phyloP scores from a whole-genome alignment of 2,113 vertebrate genomes.

The Corydoras sp. region DNA sequence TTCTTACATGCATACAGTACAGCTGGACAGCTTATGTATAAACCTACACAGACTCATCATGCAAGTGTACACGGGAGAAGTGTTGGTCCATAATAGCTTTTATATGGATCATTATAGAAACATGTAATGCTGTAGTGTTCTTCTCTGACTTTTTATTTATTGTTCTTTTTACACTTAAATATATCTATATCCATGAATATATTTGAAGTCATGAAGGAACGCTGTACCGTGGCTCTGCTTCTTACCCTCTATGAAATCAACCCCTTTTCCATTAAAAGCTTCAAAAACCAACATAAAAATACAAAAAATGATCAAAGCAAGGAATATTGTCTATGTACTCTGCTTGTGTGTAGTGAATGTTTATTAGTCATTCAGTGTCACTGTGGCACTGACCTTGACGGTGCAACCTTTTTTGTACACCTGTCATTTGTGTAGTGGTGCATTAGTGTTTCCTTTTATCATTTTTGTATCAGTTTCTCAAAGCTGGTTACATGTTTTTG shows the following conservation, averaged over 20 bases:
- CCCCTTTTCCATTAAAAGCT: conserved; percentile 45
- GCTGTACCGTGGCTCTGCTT: conserved; percentile 57
- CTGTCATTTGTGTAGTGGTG: conserved; percentile 71
- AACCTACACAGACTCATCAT: conserved; percentile 32
- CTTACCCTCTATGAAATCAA: conserved; percentile 51
- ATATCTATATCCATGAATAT: neutral
- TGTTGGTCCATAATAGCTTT: conserved; percentile 53
- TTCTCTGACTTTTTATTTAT: conserved; percentile 56
- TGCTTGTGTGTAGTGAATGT: conserved; percentile 75
- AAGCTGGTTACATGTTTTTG: conserved; percentile 75
- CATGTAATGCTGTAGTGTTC: conserved; percentile 71
- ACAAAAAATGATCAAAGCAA: conserved; percentile 41
- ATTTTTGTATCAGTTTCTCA: conserved; percentile 63
- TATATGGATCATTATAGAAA: conserved; percentile 59
- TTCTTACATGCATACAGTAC: conserved; percentile 24
- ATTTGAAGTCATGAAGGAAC: conserved; percentile 59
- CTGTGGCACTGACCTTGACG: conserved; percentile 56
- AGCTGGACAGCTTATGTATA: neutral
- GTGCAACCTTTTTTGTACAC: conserved; percentile 73
- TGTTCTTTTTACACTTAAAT: neutral
- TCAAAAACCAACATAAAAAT: conserved; percentile 43
- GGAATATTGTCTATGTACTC: conserved; percentile 60
- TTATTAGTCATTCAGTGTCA: conserved; percentile 57
- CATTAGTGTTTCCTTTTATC: conserved; percentile 54
- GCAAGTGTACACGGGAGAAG: conserved; percentile 44